Base-by-base conservation (phyloP, 30 jellyfish, hydroid and myxozoan genomes). In the Phacellophora camtschatica region DNA sequence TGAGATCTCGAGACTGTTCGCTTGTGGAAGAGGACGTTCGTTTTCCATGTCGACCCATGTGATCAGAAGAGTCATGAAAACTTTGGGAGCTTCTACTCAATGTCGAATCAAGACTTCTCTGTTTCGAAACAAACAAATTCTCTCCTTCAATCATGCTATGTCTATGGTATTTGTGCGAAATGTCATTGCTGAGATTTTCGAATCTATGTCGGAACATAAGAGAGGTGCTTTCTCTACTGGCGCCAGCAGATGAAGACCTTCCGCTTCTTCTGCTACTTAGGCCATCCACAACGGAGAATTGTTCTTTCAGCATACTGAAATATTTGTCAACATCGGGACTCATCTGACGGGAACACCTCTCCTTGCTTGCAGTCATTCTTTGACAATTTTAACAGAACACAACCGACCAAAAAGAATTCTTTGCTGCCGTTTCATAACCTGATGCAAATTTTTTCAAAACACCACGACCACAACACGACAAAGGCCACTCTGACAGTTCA, bases 311-410 rank as follows among this genome's bases (percentile, higher is more conserved):
- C 90, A 78, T 78, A 71, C 69, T 64, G 54, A 78, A 78, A 64
- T 78, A 78, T 46, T 78, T 78, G 61, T 78, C 90, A 32, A 78
- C 90, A 78, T 78, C 90, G 28, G 90, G 90, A 50, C 90, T 78
- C 90, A 78, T 78, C 90, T 56, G 73, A 23, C 55, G 90, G 19
- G 56, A 39, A 36, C 74, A 24, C 24, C 78, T 54, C 19, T 69
- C 82, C 28, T 78, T 78, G 82, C 90, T 78, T 61, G 90, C 90
- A 22, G 90, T 78, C 90, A 78, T 78, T 57, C 16, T 65, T 63
- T 23, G 45, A 36, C 16, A 63, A 4, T 5, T 25, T 10, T n/a
- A 29, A 32, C 31, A 64, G 74, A 69, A 61, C 42, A 19, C 39
- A 53, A 62, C 57, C 30, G 0, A 57, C 25, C 46, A 68, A 66